These are phyloP conservation scores for Uromys caudimaculatus DNA, from an alignment of 2,797 vertebrate species.

Conservation along the genomic window DNA sequence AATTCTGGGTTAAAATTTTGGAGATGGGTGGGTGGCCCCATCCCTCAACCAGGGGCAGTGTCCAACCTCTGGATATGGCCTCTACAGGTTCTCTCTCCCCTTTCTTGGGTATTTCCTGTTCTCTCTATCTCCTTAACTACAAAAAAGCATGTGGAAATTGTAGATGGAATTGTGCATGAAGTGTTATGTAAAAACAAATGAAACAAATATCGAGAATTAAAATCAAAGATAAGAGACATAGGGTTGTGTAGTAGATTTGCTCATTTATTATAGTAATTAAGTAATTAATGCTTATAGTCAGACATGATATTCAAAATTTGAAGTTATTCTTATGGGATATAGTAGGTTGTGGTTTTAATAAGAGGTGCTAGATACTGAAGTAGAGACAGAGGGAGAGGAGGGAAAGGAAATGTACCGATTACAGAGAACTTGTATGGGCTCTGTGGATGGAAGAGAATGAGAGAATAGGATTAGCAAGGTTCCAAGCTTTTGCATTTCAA, in stretches of 20 bases:
- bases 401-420: neutral
- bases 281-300: neutral
- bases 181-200: neutral
- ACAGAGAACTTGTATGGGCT: neutral
- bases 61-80: no score
- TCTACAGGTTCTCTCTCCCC: no score
- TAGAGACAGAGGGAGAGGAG: neutral
- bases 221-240: neutral
- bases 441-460: neutral
- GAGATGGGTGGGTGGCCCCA: no score
- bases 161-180: neutral
- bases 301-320: neutral
- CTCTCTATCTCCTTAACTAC: rapidly evolving
- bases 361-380: neutral
- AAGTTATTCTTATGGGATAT: neutral
- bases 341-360: neutral
- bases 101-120: neutral
- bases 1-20: no score
- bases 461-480: neutral
- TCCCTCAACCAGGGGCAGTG: no score
- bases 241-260: neutral
- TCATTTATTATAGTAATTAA: neutral
- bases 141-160: neutral
- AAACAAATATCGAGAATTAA: neutral
- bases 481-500: neutral